Evolutionary conservation across 1,140 invertebrate species (phyloP).

Genomic region (Euglossa dilemma): DNA sequence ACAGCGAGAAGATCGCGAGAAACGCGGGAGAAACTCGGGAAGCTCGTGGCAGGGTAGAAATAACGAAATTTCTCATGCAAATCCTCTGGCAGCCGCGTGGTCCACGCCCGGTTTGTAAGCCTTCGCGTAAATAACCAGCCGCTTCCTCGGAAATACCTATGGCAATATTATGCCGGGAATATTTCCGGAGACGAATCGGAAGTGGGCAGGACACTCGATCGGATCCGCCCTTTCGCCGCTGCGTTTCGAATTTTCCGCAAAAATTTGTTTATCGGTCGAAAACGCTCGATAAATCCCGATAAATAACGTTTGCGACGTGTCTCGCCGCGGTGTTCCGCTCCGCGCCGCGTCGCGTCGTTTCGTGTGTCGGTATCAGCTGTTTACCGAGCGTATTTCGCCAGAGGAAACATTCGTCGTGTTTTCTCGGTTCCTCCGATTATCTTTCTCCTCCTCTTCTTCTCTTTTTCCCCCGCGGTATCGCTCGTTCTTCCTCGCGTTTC

Average conservation of each 20-base stretch:
- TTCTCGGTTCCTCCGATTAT: not conserved
- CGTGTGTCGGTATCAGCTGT: not conserved
- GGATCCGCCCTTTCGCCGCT: not conserved
- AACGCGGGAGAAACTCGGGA: slow-evolving; percentile 10
- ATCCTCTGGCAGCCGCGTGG: slow-evolving; percentile 45
- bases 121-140: slow-evolving; percentile 56
- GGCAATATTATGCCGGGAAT: slow-evolving; percentile 56
- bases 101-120: slow-evolving; percentile 49
- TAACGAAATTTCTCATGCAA: slow-evolving; percentile 62
- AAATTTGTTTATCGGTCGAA: slow-evolving; percentile 4
- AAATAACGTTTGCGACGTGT: too few relatives aligned
- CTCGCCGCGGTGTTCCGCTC: too few relatives aligned
- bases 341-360: not conserved
- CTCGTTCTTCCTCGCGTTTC: not conserved
- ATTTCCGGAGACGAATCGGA: slow-evolving; percentile 38
- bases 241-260: slow-evolving; percentile 3
- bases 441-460: not conserved
- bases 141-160: slow-evolving; percentile 46
- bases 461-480: too few relatives aligned
- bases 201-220: slow-evolving; percentile 28
- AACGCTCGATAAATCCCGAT: not conserved
- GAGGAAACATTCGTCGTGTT: not conserved
- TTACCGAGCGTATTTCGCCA: not conserved
- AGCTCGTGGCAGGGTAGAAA: slow-evolving; percentile 20
- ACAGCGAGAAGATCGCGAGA: too few relatives aligned